Evolutionary conservation across 2,113 vertebrate species (phyloP).

Genomic region (Phalacrocorax aristotelis): DNA sequence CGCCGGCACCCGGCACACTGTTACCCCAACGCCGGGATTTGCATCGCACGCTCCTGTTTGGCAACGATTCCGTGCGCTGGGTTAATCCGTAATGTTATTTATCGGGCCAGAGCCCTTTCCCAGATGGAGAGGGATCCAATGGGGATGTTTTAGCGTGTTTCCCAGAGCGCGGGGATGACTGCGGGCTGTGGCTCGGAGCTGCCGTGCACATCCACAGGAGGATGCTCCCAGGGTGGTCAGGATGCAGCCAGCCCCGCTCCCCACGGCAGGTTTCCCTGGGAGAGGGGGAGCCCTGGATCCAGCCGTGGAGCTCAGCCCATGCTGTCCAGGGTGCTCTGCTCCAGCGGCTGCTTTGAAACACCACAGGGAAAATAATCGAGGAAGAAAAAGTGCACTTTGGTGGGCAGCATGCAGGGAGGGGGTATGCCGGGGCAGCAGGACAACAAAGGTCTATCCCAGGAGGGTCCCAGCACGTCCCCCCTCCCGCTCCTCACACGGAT

Average conservation of each 20-base stretch:
- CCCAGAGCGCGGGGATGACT: neutral
- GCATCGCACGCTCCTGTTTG: neutral
- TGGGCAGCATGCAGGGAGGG: neutral
- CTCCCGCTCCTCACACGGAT: neutral
- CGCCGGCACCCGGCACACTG: neutral
- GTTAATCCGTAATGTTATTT: slow-evolving; percentile 29
- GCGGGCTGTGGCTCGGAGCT: neutral
- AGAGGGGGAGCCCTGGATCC: neutral
- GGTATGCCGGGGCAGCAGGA: neutral
- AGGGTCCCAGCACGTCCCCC: neutral
- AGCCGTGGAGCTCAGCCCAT: neutral
- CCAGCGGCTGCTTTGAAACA: neutral
- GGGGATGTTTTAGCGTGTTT: neutral
- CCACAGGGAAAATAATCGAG: neutral
- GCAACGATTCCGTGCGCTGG: neutral
- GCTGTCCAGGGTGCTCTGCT: neutral
- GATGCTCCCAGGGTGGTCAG: neutral
- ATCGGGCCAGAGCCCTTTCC: neutral
- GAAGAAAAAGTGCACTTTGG: neutral
- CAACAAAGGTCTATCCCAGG: accelerated
- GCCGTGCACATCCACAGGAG: neutral
- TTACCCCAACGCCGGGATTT: neutral
- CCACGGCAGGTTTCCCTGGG: accelerated
- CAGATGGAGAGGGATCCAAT: neutral
- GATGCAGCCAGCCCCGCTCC: neutral